Base-by-base conservation (phyloP, 2,888 invertebrate species). In the Andrena bucephala region DNA sequence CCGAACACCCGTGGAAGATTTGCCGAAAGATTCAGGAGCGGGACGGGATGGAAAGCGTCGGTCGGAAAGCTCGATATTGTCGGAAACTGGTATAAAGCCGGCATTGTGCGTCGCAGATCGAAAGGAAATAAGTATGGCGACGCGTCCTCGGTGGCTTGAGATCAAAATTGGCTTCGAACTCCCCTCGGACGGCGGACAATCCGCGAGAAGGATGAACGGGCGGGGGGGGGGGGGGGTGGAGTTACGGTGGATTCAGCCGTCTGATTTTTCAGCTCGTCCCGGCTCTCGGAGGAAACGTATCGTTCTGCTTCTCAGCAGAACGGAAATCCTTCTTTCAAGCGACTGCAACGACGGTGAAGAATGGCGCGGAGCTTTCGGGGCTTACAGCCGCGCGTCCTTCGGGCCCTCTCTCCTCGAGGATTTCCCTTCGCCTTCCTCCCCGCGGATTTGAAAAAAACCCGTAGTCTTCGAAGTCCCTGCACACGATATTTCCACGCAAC, bases 311-410 rank as follows among this genome's bases (percentile, higher is more conserved):
- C 20, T 54, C 59, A 66, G 42, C 68, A n/a, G 67, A 79, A 65
- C 79, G 83, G 81, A 85, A 87, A 87, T 87, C 85, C 85, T 84
- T 78, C 83, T 77, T 76, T 77, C 84, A 77, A 77, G 63, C n/a
- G 20, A 42, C 66, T 69, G 54, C 50, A 68, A 60, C 54, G 59
- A 42, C 71, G 72, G 10, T 79, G 77, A 81, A 77, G 84, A 81
- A 85, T 77, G 63, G 57, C 79, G 67, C 48, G 29, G 76, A 76
- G 83, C 86, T 83, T 52, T 85, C 73, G 16, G 59, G 54, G 83
- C 80, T 85, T 77, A 78, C 59, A 74, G 48, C 63, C 13, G 33
- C 62, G 60, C 76, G 33, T 78, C 33, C 67, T 27, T 50, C 66
- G 57, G 36, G 42, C 65, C 62, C 74, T 74, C 5, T 29, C 33